Base-by-base conservation (phyloP, 2,113 vertebrate species). In the Brachirus orientalis region DNA sequence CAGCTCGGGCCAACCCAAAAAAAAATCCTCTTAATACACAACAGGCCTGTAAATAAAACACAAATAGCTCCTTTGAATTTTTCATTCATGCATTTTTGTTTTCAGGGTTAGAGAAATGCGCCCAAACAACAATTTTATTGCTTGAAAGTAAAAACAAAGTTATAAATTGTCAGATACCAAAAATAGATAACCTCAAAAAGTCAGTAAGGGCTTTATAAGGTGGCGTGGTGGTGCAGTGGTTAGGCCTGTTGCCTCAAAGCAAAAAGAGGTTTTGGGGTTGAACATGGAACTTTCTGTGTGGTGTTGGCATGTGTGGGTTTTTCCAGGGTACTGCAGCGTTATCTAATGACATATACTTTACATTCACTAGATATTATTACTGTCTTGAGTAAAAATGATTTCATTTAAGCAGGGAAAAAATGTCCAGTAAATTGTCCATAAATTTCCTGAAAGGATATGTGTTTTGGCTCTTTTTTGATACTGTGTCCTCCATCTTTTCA, bases 171-270 rank as follows among this genome's bases (percentile, higher is more conserved):
- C 19, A 52, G 37, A 36, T 38, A 13, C 36, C 54, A 48, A 55
- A 73, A 54, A 60, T 62, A 56, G 18, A 45, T 56, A 65, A 55
- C 48, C 59, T 18, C 40, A 69, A 71, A 68, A 58, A 38, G 52
- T 18, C 9, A 56, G 66, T 9, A 20, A 65, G 28, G 45, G 45
- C 14, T n/a, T 45, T n/a, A 10, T n/a, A 4, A 28, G 28, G 28
- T 28, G 6, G 28, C 28, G 14, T 6, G 16, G 43, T n/a, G 14
- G 43, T n/a, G 43, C 43, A 9, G 43, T n/a, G 14, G 43, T n/a
- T 7, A 43, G 40, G 2, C 0, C 40, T 43, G 40, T 8, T 14
- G 40, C 40, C 40, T 43, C 40, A 43, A 10, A 43, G 40, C 40
- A 10, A 28, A 28, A 28, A 28, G 6, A 2, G 2, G 28, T 12